Conservation (phyloP, 2,113 vertebrate species). For the Guaruba guarouba region DNA sequence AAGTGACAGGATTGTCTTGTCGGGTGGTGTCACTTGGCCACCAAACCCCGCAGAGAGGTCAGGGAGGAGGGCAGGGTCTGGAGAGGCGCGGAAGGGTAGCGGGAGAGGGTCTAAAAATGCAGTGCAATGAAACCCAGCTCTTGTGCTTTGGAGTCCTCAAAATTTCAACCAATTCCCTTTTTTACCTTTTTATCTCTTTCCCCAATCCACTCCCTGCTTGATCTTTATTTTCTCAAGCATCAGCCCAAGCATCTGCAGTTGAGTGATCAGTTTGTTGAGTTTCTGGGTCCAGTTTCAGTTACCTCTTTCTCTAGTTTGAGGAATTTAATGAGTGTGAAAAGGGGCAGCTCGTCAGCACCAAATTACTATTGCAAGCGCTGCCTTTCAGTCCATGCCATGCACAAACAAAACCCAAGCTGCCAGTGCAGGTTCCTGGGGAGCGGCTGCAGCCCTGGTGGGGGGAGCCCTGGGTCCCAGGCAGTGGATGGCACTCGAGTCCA, state of each 20-base stretch:
- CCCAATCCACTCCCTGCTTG: not conserved
- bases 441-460: not conserved
- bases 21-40: not conserved
- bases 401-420: not conserved
- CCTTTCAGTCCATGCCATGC: not conserved
- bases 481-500: not conserved
- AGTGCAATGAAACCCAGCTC: constrained; percentile 35
- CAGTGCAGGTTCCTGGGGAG: not conserved
- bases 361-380: not conserved
- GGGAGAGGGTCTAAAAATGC: not conserved
- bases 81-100: not conserved
- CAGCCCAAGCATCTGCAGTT: not conserved
- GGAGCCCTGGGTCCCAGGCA: not conserved
- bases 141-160: constrained; percentile 30
- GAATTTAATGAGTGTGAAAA: not conserved
- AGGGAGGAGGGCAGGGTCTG: not conserved
- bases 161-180: not conserved
- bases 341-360: not conserved
- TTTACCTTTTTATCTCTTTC: not conserved
- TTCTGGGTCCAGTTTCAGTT: not conserved
- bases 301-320: not conserved
- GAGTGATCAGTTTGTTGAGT: not conserved
- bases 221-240: not conserved
- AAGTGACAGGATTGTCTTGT: not conserved
- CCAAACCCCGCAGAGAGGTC: not conserved